phyloP scores from a whole-genome alignment of 2,888 invertebrate species.

The Megamerina dolium region DNA sequence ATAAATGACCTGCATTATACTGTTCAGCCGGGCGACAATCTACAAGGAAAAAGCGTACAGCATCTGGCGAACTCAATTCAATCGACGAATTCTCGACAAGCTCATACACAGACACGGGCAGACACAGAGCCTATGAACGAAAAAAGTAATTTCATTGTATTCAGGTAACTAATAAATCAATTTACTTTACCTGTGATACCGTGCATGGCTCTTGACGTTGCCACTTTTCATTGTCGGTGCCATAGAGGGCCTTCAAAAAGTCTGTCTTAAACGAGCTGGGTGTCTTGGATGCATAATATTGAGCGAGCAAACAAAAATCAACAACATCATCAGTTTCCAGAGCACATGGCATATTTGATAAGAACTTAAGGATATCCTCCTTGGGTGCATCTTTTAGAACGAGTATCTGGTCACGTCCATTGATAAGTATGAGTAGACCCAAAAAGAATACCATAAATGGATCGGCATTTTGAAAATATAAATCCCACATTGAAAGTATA shows the following conservation, averaged over 20 bases:
- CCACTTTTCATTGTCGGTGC: slow-evolving; percentile 53
- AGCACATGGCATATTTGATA: slow-evolving; percentile 74
- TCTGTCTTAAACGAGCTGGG: slow-evolving; percentile 88
- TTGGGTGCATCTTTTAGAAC: slow-evolving; percentile 68
- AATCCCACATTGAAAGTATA: slow-evolving; percentile 91
- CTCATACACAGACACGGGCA: slow-evolving; percentile 93
- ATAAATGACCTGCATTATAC: slow-evolving; percentile 93
- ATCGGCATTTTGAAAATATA: slow-evolving; percentile 92
- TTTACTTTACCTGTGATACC: slow-evolving; percentile 32
- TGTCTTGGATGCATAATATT: slow-evolving; percentile 89
- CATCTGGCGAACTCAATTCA: slow-evolving; percentile 58
- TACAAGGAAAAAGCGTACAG: slow-evolving; percentile 86
- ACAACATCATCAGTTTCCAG: slow-evolving; percentile 90
- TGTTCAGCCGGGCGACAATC: slow-evolving; percentile 96
- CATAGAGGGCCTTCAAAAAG: slow-evolving; percentile 61
- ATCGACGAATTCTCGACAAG: slow-evolving; percentile 75
- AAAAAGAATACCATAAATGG: slow-evolving; percentile 90
- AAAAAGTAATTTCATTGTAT: slow-evolving; percentile 49
- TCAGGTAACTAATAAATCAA: background rate
- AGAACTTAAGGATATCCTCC: slow-evolving; percentile 61
- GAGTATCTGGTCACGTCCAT: slow-evolving; percentile 81
- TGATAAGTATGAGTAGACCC: slow-evolving; percentile 89
- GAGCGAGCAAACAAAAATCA: slow-evolving; percentile 95
- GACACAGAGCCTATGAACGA: slow-evolving; percentile 70
- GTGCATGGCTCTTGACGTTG: slow-evolving; percentile 50